These are phyloP conservation scores for Eilema depressum DNA, from an alignment of 2,888 invertebrate species.

Conservation along the genomic window DNA sequence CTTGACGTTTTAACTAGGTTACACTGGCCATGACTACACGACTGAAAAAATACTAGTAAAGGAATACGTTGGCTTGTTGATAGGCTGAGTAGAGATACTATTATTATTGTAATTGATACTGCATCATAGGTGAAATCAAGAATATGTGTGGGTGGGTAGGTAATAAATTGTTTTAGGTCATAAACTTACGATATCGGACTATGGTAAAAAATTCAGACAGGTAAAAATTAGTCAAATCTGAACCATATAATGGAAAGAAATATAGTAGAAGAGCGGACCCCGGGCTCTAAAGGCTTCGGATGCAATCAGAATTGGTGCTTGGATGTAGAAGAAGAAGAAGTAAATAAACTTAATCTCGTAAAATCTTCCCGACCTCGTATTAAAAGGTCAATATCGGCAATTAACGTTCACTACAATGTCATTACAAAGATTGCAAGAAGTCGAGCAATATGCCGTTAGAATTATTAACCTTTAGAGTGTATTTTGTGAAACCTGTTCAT, in stretches of 20 bases:
- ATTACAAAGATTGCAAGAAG: constrained; percentile 24
- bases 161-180: background rate
- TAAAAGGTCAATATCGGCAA: constrained; percentile 24
- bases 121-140: background rate
- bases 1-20: background rate
- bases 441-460: constrained; percentile 35
- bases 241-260: background rate
- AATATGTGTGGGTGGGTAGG: no score
- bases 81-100: background rate
- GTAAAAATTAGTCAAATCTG: background rate
- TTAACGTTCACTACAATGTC: constrained; percentile 32
- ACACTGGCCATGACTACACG: background rate
- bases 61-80: background rate
- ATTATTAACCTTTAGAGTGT: constrained; percentile 37
- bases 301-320: no score
- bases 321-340: background rate
- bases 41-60: background rate
- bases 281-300: no score
- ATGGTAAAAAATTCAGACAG: no score
- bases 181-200: no score
- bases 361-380: constrained; percentile 23
- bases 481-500: constrained; percentile 27
- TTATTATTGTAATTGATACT: background rate
- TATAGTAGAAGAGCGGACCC: background rate
- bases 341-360: constrained; percentile 18